These are phyloP conservation scores for Ceratina calcarata DNA, from an alignment of 1,140 invertebrate genomes.

Conservation along the genomic window DNA sequence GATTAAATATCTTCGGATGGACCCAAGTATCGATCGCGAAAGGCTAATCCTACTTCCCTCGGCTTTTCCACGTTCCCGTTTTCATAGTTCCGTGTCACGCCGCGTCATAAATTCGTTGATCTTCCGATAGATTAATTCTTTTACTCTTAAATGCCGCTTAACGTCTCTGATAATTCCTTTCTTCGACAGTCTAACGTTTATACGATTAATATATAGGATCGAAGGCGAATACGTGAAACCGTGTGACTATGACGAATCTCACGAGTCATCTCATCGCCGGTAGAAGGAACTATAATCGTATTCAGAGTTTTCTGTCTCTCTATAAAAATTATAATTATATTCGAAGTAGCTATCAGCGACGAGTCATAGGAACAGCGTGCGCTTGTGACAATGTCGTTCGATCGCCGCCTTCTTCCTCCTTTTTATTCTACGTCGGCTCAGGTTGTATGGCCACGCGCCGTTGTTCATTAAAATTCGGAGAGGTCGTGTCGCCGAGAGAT, in stretches of 20 bases:
- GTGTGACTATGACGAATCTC: background rate
- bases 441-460: slow-evolving; percentile 10
- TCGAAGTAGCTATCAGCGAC: background rate
- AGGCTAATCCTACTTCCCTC: background rate
- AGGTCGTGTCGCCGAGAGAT: too few species aligned
- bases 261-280: slow-evolving; percentile 25
- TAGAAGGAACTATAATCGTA: background rate
- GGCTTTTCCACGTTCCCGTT: background rate
- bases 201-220: too few species aligned
- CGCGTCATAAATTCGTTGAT: too few species aligned
- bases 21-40: slow-evolving; percentile 7
- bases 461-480: slow-evolving; percentile 26
- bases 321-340: background rate
- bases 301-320: background rate
- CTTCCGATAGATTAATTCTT: too few species aligned
- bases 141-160: too few species aligned
- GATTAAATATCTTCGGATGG: slow-evolving; percentile 10
- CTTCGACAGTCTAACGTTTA: too few species aligned
- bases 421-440: slow-evolving; percentile 18
- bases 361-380: background rate
- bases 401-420: slow-evolving; percentile 8
- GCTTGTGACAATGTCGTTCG: too few species aligned
- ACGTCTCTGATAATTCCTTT: too few species aligned
- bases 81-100: background rate
- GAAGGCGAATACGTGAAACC: background rate